Evolutionary conservation across 2,797 vertebrate genomes (phyloP).

Genomic region (Euphonia xanthogaster): DNA sequence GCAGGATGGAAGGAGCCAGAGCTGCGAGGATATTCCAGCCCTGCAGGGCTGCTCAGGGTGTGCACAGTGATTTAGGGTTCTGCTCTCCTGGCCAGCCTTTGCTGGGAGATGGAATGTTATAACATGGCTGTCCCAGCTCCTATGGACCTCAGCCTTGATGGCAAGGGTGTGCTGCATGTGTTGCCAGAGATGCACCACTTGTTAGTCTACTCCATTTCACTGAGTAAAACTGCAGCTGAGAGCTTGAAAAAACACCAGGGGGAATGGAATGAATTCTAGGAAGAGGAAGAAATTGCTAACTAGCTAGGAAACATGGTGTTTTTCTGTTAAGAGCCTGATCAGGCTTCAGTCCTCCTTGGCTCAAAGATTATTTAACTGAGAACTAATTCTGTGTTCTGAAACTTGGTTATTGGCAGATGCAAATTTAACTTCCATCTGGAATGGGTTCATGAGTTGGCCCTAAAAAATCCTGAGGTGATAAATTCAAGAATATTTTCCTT

Average conservation of each 20-base stretch:
- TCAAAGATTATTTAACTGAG: not conserved
- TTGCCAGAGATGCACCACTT: not conserved
- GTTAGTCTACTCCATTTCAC: not conserved
- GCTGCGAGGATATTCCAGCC: accelerated
- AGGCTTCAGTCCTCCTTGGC: not conserved
- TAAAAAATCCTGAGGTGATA: not conserved
- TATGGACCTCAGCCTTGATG: not conserved
- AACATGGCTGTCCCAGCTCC: not conserved
- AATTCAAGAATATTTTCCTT: not conserved
- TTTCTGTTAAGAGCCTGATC: not conserved
- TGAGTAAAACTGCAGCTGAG: not conserved
- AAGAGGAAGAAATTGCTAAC: not conserved
- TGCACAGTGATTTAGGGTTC: accelerated
- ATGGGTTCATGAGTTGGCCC: not conserved
- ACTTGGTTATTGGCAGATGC: not conserved
- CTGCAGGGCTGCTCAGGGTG: not conserved
- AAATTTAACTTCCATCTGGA: not conserved
- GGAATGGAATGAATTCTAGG: not conserved
- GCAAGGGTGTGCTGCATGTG: accelerated
- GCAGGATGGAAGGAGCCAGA: not conserved
- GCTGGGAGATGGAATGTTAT: accelerated
- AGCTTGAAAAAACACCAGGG: not conserved
- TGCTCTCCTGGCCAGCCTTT: not conserved
- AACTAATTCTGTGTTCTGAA: not conserved
- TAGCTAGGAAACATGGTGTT: not conserved